Evolutionary conservation across 2,113 vertebrate genomes (phyloP).

Genomic region (Bombycilla garrulus): DNA sequence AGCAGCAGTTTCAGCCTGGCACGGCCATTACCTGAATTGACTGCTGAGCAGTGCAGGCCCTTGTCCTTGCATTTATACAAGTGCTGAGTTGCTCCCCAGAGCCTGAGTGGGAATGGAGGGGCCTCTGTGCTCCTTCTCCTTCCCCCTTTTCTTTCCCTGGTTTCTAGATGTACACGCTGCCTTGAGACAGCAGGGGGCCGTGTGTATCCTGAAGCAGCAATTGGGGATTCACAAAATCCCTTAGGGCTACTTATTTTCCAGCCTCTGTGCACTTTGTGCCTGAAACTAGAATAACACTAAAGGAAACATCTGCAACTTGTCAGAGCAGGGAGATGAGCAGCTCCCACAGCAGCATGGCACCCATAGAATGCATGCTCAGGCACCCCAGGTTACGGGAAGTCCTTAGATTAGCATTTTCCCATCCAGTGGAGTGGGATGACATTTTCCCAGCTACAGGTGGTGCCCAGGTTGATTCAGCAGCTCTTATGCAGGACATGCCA

Average conservation of each 20-base stretch:
- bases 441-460: background rate
- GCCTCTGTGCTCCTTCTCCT: background rate
- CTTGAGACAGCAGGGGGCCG: fast-evolving
- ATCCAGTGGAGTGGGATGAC: background rate
- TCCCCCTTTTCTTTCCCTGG: background rate
- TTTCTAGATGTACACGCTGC: background rate
- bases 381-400: fast-evolving
- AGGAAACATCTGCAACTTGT: background rate
- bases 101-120: background rate
- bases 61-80: background rate
- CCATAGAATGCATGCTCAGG: background rate
- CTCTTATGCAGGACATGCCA: background rate
- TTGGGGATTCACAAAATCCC: background rate
- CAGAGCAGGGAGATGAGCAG: background rate
- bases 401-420: background rate
- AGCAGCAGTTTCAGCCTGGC: background rate
- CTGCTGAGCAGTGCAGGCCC: background rate
- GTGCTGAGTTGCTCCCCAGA: background rate
- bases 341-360: background rate
- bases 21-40: background rate
- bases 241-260: background rate
- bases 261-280: background rate
- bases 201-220: background rate
- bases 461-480: background rate
- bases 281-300: background rate